These are phyloP conservation scores for Hippopotamus amphibius DNA, from an alignment of 2,113 vertebrate genomes.

Conservation along the genomic window DNA sequence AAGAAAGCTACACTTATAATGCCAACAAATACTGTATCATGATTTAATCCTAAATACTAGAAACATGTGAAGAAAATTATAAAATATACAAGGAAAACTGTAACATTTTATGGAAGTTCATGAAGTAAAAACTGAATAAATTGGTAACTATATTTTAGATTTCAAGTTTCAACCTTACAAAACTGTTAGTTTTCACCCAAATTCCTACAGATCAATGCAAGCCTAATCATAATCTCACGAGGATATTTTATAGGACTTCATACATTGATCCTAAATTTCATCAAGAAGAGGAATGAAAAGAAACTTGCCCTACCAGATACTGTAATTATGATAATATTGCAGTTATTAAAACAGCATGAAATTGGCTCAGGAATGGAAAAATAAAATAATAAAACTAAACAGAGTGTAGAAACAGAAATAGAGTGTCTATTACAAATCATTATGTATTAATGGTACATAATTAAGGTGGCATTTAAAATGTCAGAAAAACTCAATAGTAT, in stretches of 20 bases:
- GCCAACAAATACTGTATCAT: background rate
- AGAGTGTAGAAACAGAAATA: background rate
- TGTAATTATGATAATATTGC: background rate
- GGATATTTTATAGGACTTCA: background rate
- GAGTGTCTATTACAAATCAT: no score
- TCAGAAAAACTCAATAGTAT: background rate
- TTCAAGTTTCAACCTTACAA: background rate
- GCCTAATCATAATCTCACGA: background rate
- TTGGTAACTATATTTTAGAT: background rate
- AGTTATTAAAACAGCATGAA: background rate
- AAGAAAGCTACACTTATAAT: background rate
- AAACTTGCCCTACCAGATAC: background rate
- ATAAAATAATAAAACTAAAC: background rate
- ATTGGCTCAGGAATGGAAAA: background rate
- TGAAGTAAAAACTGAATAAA: background rate
- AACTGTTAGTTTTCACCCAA: background rate
- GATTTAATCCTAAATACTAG: background rate
- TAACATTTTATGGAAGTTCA: background rate
- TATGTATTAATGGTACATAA: background rate
- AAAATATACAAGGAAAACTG: background rate
- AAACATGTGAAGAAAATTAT: background rate
- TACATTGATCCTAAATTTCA: background rate
- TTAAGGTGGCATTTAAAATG: background rate
- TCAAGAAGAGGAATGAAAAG: background rate
- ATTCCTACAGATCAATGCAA: background rate